phyloP scores from a whole-genome alignment of 2,797 vertebrate genomes.

The Chaetophractus vellerosus region DNA sequence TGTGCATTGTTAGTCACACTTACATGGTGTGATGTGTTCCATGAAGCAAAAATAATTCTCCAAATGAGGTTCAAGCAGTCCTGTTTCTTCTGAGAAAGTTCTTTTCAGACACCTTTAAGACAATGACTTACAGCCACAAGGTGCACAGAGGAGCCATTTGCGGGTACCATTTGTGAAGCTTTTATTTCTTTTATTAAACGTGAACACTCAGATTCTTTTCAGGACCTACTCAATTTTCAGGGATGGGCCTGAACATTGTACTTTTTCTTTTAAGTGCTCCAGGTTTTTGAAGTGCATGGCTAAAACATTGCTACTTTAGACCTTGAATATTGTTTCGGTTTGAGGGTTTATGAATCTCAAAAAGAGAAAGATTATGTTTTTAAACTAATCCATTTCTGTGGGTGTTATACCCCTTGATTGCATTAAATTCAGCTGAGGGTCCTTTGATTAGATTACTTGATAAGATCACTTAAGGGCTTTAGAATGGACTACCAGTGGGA shows the following conservation, averaged over 20 bases:
- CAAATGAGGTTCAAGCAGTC: neutral
- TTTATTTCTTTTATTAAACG: neutral
- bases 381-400: no score
- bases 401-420: no score
- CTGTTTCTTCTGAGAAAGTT: neutral
- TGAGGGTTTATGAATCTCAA: no score
- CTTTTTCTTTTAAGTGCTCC: neutral
- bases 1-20: accelerated
- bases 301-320: neutral
- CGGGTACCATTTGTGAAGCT: neutral
- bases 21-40: accelerated
- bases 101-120: neutral
- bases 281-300: neutral
- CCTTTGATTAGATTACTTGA: no score
- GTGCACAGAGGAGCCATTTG: accelerated
- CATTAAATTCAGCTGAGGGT: no score
- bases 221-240: neutral
- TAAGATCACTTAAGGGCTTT: no score
- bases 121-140: accelerated
- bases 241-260: neutral
- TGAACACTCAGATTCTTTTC: neutral
- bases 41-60: neutral
- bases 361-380: no score
- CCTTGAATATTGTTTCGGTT: neutral
- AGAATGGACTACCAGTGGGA: no score